Evolutionary conservation across 2,888 invertebrate species (phyloP), one percentile per base, ranked within the genome.

Genomic region (Brenthis ino): DNA sequence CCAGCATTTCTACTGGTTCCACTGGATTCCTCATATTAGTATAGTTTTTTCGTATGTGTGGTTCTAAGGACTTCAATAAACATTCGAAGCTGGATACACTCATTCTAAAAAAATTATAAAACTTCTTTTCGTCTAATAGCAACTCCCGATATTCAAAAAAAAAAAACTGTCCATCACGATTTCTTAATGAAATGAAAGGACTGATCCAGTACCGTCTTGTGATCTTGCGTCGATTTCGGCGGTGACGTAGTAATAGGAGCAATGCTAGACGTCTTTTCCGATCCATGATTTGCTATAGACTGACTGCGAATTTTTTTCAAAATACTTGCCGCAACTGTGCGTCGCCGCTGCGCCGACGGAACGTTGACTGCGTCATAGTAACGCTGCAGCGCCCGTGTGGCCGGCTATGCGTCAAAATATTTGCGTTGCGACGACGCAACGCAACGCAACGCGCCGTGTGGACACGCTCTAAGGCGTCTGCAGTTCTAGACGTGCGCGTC

Each of bases 1-100:
- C 76, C 61, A 77, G 60, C 79, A 79, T 79, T 77, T 78, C 77
- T 76, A 77, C 68, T 77, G 76, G 74, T 75, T 73, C 76, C 75
- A 77, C 75, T 76, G 77, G 77, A 75, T 75, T 74, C 33, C 33
- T 33, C 33, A 33, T 33, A 33, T 33, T 33, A 33, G 33, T 33
- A 33, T 3, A 48, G 47, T 75, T 74, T 73, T 72, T 72, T 68
- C 74, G 33, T 33, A 33, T 33, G 33, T 33, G 33, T 33, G 33
- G 33, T 33, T 33, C 33, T 33, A 33, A 33, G 33, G 33, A 33
- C 33, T 6, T 33, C 33, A 33, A 33, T 33, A 33, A 33, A 33
- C 33, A 33, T 33, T 33, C 33, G 33, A 33, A 33, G 33, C 33
- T 33, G 33, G 33, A 33, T 33, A 33, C 33, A 33, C 33, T 33